Evolutionary conservation across 1,140 invertebrate species (phyloP).

Genomic region (Drosophila sulfurigaster): DNA sequence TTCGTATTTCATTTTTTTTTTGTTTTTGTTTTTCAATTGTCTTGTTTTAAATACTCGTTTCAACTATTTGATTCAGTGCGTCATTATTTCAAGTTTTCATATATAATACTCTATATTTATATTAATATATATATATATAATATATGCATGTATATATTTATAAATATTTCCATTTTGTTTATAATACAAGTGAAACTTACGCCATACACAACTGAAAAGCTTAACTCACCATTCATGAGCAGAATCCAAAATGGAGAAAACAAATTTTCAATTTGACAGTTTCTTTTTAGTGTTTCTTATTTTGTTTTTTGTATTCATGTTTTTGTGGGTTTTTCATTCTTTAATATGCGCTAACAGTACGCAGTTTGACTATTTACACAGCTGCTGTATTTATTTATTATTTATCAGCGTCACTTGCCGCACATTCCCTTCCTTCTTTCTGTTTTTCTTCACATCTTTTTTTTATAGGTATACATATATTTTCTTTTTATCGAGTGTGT

Average conservation of each 20-base stretch:
- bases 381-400: slow-evolving; percentile 66
- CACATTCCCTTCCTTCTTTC: slow-evolving; percentile 18
- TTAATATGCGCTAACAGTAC: slow-evolving; percentile 56
- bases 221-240: slow-evolving; percentile 42
- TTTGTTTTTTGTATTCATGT: not conserved
- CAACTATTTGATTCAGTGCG: slow-evolving; percentile 84
- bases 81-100: slow-evolving; percentile 69
- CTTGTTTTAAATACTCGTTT: slow-evolving; percentile 81
- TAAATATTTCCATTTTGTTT: slow-evolving; percentile 60
- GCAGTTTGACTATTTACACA: slow-evolving; percentile 76
- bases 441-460: slow-evolving; percentile 11
- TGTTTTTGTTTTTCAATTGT: slow-evolving; percentile 66
- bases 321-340: slow-evolving; percentile 37
- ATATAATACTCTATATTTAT: slow-evolving; percentile 61
- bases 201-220: slow-evolving; percentile 46
- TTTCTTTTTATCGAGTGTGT: slow-evolving; percentile 21
- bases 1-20: slow-evolving; percentile 1
- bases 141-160: slow-evolving; percentile 33
- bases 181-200: slow-evolving; percentile 80
- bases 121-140: slow-evolving; percentile 32
- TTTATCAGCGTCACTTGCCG: slow-evolving; percentile 56
- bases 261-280: slow-evolving; percentile 30
- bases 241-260: slow-evolving; percentile 42
- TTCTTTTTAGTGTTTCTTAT: slow-evolving; percentile 1
- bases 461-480: not conserved